Percentiles rank a stretch among this genome's conserved stretches.
These are phyloP conservation scores for Macaria liturata DNA, from an alignment of 2,888 invertebrate genomes.

Conservation along the genomic window DNA sequence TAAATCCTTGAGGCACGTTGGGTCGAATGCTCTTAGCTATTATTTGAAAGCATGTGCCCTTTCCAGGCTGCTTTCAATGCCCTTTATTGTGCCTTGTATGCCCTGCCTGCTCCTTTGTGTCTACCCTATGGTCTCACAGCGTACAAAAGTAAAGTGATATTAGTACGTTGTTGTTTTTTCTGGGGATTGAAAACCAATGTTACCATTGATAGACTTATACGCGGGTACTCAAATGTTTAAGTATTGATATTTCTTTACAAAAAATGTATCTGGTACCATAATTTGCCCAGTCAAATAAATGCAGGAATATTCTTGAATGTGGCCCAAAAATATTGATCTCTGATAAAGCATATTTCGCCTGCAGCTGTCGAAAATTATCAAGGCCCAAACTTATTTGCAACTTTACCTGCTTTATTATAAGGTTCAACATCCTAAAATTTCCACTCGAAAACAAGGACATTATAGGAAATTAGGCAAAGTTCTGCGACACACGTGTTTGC, in stretches of 20 bases:
- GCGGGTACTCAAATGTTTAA: no score
- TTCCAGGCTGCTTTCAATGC: constrained; percentile 59
- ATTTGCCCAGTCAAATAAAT: no score
- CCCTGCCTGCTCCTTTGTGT: constrained; percentile 50
- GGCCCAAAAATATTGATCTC: constrained; percentile 40
- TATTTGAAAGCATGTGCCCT: constrained; percentile 66
- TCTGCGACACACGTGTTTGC: constrained; percentile 63
- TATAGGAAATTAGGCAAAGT: constrained; percentile 57
- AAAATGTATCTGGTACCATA: no score
- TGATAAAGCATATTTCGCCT: constrained; percentile 44
- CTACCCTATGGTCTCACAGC: constrained; percentile 42
- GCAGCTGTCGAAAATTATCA: constrained; percentile 20
- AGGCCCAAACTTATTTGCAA: constrained; percentile 25
- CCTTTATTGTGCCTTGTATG: constrained; percentile 57
- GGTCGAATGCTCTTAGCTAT: constrained; percentile 58
- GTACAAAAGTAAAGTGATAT: constrained; percentile 26
- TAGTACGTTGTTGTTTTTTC: constrained; percentile 25
- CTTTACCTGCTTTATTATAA: constrained; percentile 33
- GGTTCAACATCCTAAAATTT: constrained; percentile 36
- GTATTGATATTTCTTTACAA: no score
- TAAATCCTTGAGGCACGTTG: constrained; percentile 55
- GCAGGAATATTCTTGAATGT: no score
- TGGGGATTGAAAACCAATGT: constrained; percentile 17
- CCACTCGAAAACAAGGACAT: constrained; percentile 38
- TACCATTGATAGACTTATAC: no score